phyloP scores from a whole-genome alignment of 2,113 vertebrate species.

The Copsychus sechellarum region DNA sequence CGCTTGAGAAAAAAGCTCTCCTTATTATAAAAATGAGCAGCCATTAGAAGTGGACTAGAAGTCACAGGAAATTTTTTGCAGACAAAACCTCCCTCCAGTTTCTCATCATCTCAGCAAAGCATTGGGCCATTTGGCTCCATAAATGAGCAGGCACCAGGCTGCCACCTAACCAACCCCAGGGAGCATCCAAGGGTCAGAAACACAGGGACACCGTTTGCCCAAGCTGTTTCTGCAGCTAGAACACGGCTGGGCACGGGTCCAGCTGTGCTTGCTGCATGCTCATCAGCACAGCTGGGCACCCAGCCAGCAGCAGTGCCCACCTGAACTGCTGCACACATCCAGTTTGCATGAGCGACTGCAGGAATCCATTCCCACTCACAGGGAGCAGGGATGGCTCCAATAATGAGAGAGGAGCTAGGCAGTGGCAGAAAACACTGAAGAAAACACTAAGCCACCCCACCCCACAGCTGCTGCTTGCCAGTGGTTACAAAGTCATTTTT shows the following conservation, averaged over 20 bases:
- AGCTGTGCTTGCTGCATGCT: not conserved
- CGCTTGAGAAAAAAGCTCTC: not conserved
- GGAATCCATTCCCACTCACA: not conserved
- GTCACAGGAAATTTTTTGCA: not conserved
- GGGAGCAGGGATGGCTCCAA: accelerated
- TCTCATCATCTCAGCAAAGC: not conserved
- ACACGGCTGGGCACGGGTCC: too few relatives aligned
- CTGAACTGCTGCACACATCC: not conserved
- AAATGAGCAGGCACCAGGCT: not conserved
- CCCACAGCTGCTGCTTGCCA: not conserved
- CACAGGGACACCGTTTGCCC: not conserved
- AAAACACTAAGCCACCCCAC: not conserved
- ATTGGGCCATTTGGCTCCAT: not conserved
- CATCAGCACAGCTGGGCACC: not conserved
- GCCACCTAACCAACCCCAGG: not conserved
- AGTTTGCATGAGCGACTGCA: accelerated
- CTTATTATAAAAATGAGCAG: not conserved
- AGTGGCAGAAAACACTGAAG: not conserved
- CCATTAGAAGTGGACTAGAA: not conserved
- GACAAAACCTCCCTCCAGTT: not conserved
- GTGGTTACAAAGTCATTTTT: not conserved
- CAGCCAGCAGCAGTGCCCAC: not conserved
- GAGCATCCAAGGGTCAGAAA: not conserved
- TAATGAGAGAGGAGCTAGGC: not conserved
- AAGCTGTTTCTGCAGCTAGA: not conserved